Base-by-base conservation (phyloP, 2,797 vertebrate species). In the Nannoperca australis region DNA sequence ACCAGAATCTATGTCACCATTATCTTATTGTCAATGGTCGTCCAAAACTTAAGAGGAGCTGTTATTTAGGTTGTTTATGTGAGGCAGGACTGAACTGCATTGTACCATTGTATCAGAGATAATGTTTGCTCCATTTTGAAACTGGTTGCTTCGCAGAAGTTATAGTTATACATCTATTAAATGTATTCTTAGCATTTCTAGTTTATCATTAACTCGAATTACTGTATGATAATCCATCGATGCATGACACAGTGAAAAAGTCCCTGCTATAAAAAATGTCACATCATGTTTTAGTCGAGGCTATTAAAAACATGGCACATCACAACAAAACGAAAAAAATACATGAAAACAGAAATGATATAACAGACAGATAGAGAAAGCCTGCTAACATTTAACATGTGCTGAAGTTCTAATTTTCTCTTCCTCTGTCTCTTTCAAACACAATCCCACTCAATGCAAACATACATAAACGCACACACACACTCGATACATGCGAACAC, bases 171-270 rank as follows among this genome's bases (percentile, higher is more conserved):
- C 27, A 53, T 8, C 53, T 27, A 60, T 80, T 53, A 78, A 85
- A 68, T 9, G 30, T 58, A 70, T 77, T 73, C n/a, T 49, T n/a
- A 18, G 51, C 32, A 7, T 61, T 68, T 77, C 44, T 74, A 72
- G 89, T 90, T 91, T 78, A 22, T 45, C 64, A 90, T 91, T 91
- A 91, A 90, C 90, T 74, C 2, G 1, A 2, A 44, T 62, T 59
- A 76, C 40, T 63, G 17, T 61, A 20, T 50, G 24, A 78, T 73
- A 42, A 42, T 18, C 18, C 15, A 40, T 2, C 14, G 7, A 67
- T 56, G 24, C 47, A 47, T 80, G 68, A 81, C 70, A 62, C 17
- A 70, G 44, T 49, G 13, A 9, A 60, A 27, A 70, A 2, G 5
- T 56, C 34, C 66, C 64, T 53, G n/a, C 54, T 20, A 12, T 82